A percentile compares a stretch with the other conserved stretches of the same genome.
Conservation (phyloP, 2,797 vertebrate genomes). For the Lacerta agilis region DNA sequence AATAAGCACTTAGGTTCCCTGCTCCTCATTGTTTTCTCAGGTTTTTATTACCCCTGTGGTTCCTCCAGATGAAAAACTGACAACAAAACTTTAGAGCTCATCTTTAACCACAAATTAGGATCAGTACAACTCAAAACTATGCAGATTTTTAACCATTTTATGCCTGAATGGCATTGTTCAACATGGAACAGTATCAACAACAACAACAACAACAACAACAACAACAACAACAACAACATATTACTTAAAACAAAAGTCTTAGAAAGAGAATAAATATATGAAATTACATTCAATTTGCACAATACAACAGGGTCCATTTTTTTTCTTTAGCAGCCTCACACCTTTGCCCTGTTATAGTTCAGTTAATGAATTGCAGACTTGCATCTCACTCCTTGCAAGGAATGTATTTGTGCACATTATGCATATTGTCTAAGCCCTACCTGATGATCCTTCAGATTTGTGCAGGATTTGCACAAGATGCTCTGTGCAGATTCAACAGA, state of each 20-base stretch:
- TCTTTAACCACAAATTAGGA: background rate
- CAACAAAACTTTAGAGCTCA: background rate
- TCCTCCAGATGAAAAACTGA: constrained; percentile 29
- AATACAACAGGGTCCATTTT: background rate
- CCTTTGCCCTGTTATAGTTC: background rate
- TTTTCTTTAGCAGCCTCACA: background rate
- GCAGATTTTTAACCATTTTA: constrained; percentile 24
- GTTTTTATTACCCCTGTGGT: constrained; percentile 38
- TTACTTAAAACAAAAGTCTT: background rate
- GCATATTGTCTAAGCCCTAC: background rate
- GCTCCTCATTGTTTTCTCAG: constrained; percentile 53
- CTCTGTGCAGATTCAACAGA: background rate
- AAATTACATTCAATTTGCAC: background rate
- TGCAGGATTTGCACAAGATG: background rate
- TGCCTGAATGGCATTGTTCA: background rate
- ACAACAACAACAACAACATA: no score
- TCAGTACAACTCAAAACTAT: constrained; percentile 30
- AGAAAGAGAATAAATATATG: background rate
- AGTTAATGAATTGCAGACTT: background rate
- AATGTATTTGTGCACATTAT: background rate
- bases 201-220: no score
- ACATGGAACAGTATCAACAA: background rate
- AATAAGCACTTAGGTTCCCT: constrained; percentile 32
- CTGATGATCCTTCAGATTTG: background rate
- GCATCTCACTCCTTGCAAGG: background rate